A percentile compares a stretch with the other conserved stretches of the same genome.
Conservation (phyloP, 2,797 vertebrate genomes). For the Phrynocephalus guinanensis region DNA sequence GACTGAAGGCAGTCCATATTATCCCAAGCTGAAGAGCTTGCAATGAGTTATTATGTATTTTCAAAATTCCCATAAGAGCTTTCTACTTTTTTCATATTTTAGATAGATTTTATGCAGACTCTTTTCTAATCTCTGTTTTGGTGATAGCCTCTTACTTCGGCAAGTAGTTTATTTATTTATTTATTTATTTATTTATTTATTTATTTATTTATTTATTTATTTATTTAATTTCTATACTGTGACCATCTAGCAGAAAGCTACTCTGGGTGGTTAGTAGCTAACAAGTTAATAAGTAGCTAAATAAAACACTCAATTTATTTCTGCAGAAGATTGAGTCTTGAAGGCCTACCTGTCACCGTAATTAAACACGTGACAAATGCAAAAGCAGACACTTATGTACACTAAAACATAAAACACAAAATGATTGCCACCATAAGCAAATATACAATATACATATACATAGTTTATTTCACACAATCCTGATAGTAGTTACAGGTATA, state of each 20-base stretch:
- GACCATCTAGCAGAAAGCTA: too few relatives aligned
- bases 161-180: too few relatives aligned
- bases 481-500: slow-evolving; percentile 77
- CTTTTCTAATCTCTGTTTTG: neutral
- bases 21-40: neutral
- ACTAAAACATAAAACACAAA: neutral
- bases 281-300: neutral
- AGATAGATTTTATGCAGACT: neutral
- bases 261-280: too few relatives aligned
- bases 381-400: slow-evolving; percentile 21
- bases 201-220: too few relatives aligned
- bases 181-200: too few relatives aligned
- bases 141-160: neutral
- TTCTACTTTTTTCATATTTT: neutral
- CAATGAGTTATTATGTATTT: neutral
- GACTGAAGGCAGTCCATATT: neutral
- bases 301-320: neutral
- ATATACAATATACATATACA: slow-evolving; percentile 74
- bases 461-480: slow-evolving; percentile 79
- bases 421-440: slow-evolving; percentile 55
- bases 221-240: too few relatives aligned
- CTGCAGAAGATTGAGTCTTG: neutral
- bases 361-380: neutral
- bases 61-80: neutral
- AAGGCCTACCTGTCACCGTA: neutral